phyloP scores from a whole-genome alignment of 2,888 invertebrate species.

The Actias luna region DNA sequence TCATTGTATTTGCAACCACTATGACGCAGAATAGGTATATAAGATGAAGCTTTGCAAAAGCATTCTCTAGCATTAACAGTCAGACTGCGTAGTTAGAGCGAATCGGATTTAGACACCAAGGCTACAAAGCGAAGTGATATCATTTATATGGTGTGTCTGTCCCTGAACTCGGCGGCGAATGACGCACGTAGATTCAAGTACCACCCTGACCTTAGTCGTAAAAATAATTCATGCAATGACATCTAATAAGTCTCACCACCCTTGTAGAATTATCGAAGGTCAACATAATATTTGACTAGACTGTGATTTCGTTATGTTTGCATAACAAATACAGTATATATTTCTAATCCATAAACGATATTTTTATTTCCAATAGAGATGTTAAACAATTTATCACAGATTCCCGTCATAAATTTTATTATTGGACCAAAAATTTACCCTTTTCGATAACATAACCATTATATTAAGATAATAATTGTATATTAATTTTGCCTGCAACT shows the following conservation, averaged over 20 bases:
- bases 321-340: not conserved
- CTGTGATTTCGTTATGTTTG: not conserved
- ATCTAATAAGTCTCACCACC: constrained; percentile 41
- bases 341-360: not conserved
- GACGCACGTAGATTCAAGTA: constrained; percentile 76
- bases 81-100: constrained; percentile 73
- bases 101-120: constrained; percentile 77
- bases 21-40: constrained; percentile 16
- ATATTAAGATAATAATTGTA: no score
- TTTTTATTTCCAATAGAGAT: not conserved
- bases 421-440: no score
- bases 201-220: constrained; percentile 70
- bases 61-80: constrained; percentile 49
- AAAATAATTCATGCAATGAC: constrained; percentile 63
- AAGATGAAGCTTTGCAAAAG: constrained; percentile 16
- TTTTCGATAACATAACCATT: no score
- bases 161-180: constrained; percentile 74
- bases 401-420: no score
- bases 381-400: not conserved
- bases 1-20: constrained; percentile 8
- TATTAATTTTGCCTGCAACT: no score
- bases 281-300: constrained; percentile 17
- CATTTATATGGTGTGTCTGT: constrained; percentile 74
- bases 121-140: constrained; percentile 69
- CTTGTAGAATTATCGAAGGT: constrained; percentile 32